phyloP scores from a whole-genome alignment of 2,113 vertebrate species.

The Saiga tatarica region DNA sequence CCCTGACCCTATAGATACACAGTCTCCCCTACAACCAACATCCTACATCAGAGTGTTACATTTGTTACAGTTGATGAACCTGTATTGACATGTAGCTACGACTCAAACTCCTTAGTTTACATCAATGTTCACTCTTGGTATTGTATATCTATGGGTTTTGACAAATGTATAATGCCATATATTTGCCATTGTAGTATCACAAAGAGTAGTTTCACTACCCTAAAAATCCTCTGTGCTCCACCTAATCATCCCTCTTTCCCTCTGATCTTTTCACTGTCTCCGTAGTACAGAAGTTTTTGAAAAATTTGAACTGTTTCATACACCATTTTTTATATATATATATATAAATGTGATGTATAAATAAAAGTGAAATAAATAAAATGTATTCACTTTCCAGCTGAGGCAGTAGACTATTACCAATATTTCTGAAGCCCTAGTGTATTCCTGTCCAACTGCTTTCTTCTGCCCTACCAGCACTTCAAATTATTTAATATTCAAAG shows the following conservation, averaged over 20 bases:
- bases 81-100: background rate
- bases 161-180: background rate
- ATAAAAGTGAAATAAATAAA: constrained; percentile 24
- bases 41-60: background rate
- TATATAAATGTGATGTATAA: background rate
- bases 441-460: background rate
- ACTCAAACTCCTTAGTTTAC: background rate
- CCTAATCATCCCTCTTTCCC: background rate
- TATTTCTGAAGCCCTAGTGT: background rate
- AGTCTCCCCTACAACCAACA: background rate
- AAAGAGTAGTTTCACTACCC: background rate
- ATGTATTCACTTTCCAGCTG: background rate
- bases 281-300: background rate
- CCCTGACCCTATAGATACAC: background rate
- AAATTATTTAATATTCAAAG: background rate
- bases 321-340: background rate
- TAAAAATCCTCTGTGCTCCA: background rate
- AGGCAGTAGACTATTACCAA: background rate
- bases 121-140: background rate
- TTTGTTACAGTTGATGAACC: background rate
- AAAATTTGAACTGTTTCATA: constrained; percentile 2
- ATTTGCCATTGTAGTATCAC: background rate
- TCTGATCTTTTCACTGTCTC: background rate
- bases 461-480: background rate
- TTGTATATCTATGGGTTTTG: background rate